Percentiles rank a stretch among this genome's conserved stretches.
Evolutionary conservation across 2,113 vertebrate species (phyloP).

Genomic region (Rattus norvegicus): GRCr8 NC_086028.1:28677501-28678000

Average conservation of each 20-base stretch:
- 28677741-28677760: too few species aligned
- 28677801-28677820: too few species aligned
- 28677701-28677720: not conserved
- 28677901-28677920: not conserved
- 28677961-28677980: not conserved
- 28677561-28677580: not conserved
- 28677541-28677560: not conserved
- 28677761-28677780: too few species aligned
- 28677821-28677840: too few species aligned
- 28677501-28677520: not conserved
- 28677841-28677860: not conserved
- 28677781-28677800: too few species aligned
- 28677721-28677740: not conserved
- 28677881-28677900: not conserved
- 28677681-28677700: not conserved
- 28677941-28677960: not conserved
- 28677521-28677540: not conserved
- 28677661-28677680: not conserved
- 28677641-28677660: not conserved
- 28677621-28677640: not conserved
- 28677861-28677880: not conserved
- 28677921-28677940: not conserved
- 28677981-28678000: not conserved
- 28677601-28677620: not conserved
- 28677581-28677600: not conserved